These are phyloP conservation scores for Parnassius glacialis DNA, from an alignment of 2,888 invertebrate genomes.

Conservation along the genomic window DNA sequence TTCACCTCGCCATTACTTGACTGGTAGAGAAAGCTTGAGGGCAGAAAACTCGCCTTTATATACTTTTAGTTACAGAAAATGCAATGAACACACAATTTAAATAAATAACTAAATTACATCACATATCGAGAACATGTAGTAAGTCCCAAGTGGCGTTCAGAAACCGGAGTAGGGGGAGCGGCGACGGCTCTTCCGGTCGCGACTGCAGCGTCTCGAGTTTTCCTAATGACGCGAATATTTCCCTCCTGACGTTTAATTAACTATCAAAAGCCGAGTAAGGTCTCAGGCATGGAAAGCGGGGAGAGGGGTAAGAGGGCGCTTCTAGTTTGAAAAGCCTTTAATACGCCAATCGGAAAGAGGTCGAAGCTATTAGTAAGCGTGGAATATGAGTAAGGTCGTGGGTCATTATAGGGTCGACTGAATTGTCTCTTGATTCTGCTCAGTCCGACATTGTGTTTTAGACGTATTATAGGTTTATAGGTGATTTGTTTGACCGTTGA, in stretches of 20 bases:
- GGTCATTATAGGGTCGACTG: conserved; percentile 13
- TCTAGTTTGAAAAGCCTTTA: conserved; percentile 38
- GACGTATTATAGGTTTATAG: not conserved
- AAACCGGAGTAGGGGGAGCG: conserved; percentile 39
- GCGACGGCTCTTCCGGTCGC: conserved; percentile 60
- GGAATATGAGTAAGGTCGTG: conserved; percentile 19
- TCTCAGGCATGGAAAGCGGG: conserved; percentile 28
- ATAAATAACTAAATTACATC: too few species aligned
- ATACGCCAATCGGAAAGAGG: conserved; percentile 42
- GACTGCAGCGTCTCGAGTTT: conserved; percentile 56
- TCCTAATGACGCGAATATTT: conserved; percentile 75
- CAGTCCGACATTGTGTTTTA: conserved; percentile 4
- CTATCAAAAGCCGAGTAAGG: conserved; percentile 52
- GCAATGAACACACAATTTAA: too few species aligned
- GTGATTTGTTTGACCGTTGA: conserved; percentile 10
- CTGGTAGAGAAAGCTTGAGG: too few species aligned
- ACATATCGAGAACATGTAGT: conserved; percentile 17
- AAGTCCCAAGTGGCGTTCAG: conserved; percentile 22
- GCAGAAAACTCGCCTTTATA: too few species aligned
- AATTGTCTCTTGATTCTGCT: conserved; percentile 11
- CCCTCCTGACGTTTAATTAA: conserved; percentile 74
- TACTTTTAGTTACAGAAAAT: too few species aligned
- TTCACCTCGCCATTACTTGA: too few species aligned
- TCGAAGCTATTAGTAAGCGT: conserved; percentile 27
- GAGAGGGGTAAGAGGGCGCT: conserved; percentile 34